Conservation (phyloP, 2,888 invertebrate species). For the Lepetodrilus schrolli region DNA sequence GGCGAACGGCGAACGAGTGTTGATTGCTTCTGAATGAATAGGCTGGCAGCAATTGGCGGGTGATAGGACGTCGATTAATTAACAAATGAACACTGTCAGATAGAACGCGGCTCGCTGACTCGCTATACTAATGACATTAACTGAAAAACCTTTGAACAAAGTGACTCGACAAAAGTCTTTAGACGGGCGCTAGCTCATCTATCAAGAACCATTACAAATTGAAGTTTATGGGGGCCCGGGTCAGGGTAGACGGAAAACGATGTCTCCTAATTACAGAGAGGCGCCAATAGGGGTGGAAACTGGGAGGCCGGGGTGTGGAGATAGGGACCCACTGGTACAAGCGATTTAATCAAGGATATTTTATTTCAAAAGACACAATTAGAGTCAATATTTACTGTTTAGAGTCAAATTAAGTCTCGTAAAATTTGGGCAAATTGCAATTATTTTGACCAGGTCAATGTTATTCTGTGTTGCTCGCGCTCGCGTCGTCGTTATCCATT, state of each 20-base stretch:
- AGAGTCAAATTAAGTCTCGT: constrained; percentile 12
- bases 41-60: constrained; percentile 17
- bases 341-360: neutral
- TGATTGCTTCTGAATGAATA: constrained; percentile 27
- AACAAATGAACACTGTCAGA: constrained; percentile 24
- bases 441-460: constrained; percentile 5
- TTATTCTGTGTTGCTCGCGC: neutral
- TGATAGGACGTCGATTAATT: constrained; percentile 30
- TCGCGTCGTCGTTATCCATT: neutral
- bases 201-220: constrained; percentile 19
- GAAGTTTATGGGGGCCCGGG: constrained; percentile 2
- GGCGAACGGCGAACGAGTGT: constrained; percentile 22
- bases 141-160: constrained; percentile 16
- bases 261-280: neutral
- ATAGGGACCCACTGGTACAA: neutral
- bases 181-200: constrained; percentile 4
- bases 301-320: neutral
- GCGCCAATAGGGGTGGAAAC: neutral
- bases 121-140: constrained; percentile 21
- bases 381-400: constrained; percentile 17
- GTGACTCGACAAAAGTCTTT: neutral
- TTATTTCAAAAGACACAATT: constrained; percentile 15
- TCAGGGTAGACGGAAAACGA: neutral
- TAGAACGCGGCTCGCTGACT: constrained; percentile 2
- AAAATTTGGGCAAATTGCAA: constrained; percentile 22